phyloP scores from a whole-genome alignment of 2,888 invertebrate genomes.

The Oscheius sp. region DNA sequence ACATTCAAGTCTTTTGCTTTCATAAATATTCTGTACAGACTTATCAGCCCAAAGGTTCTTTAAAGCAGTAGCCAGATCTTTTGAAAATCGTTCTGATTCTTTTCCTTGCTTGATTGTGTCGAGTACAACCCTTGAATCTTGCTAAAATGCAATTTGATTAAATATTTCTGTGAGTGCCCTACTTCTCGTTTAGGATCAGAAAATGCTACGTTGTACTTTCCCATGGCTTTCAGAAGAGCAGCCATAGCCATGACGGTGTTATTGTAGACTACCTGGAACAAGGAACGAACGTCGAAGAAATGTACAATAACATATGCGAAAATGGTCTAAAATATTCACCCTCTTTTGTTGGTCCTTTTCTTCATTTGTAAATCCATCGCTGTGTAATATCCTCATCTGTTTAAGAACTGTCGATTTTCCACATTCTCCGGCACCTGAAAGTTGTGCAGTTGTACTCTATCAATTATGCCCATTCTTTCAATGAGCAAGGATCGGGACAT shows the following conservation, averaged over 20 bases:
- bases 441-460: neutral
- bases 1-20: conserved; percentile 52
- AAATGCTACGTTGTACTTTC: conserved; percentile 56
- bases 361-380: conserved; percentile 61
- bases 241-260: conserved; percentile 69
- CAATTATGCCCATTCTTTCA: neutral
- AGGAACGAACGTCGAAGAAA: neutral
- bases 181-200: conserved; percentile 57
- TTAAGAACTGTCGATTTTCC: conserved; percentile 71
- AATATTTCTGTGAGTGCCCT: neutral
- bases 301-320: neutral
- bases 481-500: neutral
- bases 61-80: conserved; percentile 60
- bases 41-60: conserved; percentile 57
- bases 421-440: conserved; percentile 69
- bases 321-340: neutral
- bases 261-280: conserved; percentile 60
- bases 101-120: conserved; percentile 58
- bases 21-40: conserved; percentile 46
- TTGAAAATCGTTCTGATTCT: conserved; percentile 60
- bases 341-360: conserved; percentile 52
- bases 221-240: conserved; percentile 64
- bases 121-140: conserved; percentile 60
- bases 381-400: conserved; percentile 70
- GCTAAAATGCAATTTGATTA: conserved; percentile 39